These are phyloP conservation scores for Chionodraco myersi DNA, from an alignment of 2,113 vertebrate species.

Conservation along the genomic window DNA sequence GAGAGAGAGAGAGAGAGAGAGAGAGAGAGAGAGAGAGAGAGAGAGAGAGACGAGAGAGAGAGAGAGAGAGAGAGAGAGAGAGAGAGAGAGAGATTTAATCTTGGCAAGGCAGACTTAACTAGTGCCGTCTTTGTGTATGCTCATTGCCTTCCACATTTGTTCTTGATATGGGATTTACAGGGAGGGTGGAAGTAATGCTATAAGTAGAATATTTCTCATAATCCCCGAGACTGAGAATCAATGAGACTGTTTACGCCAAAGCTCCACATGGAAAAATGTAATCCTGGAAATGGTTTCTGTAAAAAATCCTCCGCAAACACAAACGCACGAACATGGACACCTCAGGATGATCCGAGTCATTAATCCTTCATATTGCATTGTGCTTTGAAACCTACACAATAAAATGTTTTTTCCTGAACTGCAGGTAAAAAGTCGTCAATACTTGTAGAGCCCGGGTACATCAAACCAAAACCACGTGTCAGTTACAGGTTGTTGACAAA, in stretches of 20 bases:
- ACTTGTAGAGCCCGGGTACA: background rate
- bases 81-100: constrained; percentile 67
- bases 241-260: constrained; percentile 73
- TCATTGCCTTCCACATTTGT: constrained; percentile 79
- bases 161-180: constrained; percentile 82
- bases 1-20: too few species aligned
- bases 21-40: background rate
- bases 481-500: constrained; percentile 20
- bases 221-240: constrained; percentile 74
- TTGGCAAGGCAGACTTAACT: constrained; percentile 74
- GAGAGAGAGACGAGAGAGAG: constrained; percentile 16
- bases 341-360: constrained; percentile 43
- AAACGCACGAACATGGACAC: background rate
- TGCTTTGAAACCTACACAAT: constrained; percentile 22
- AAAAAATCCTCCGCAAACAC: constrained; percentile 18
- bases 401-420: constrained; percentile 12
- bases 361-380: constrained; percentile 39
- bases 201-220: constrained; percentile 80
- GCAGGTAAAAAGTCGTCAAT: constrained; percentile 40
- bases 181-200: constrained; percentile 77
- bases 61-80: too few species aligned
- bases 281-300: constrained; percentile 54
- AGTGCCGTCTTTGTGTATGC: constrained; percentile 57
- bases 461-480: constrained; percentile 39
- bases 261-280: constrained; percentile 43